Evolutionary conservation across 2,113 vertebrate genomes (phyloP).

Genomic region (Scartelaos histophorus): DNA sequence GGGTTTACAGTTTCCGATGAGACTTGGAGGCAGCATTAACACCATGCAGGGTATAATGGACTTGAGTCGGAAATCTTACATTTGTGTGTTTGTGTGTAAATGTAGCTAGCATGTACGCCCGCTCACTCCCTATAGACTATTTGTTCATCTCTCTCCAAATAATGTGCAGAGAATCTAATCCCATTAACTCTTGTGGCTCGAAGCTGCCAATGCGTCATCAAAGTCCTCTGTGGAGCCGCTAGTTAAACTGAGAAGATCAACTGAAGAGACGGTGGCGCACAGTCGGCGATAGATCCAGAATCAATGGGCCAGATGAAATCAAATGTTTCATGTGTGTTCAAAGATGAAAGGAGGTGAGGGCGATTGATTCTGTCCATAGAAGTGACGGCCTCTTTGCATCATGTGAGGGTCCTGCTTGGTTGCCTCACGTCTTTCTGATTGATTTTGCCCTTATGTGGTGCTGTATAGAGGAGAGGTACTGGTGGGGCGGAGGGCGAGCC

Average conservation of each 20-base stretch:
- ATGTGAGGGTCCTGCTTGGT: conserved; percentile 24
- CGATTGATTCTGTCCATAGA: conserved; percentile 44
- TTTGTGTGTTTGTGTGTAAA: conserved; percentile 17
- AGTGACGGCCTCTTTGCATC: conserved; percentile 50
- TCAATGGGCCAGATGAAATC: conserved; percentile 55
- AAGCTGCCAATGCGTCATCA: conserved; percentile 49
- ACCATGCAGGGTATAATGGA: conserved; percentile 24
- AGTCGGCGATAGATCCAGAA: conserved; percentile 54
- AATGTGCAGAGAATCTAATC: conserved; percentile 16
- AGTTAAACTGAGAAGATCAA: conserved; percentile 53
- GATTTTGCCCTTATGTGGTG: conserved; percentile 24
- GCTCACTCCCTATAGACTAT: neutral
- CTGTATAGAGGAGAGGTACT: conserved; percentile 11
- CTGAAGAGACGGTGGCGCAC: conserved; percentile 23
- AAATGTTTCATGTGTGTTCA: conserved; percentile 47
- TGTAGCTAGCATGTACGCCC: neutral
- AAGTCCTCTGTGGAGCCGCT: conserved; percentile 39
- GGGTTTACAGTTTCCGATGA: conserved; percentile 21
- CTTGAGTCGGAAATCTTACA: conserved; percentile 24
- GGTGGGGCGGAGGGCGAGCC: conserved; percentile 27
- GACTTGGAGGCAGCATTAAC: conserved; percentile 28
- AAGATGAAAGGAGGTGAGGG: conserved; percentile 28
- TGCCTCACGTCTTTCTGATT: conserved; percentile 22
- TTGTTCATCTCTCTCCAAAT: conserved; percentile 21
- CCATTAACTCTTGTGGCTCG: conserved; percentile 43